Conservation (phyloP, 53 echinoderm and acorn worm genomes). For the Holothuria leucospilota region DNA sequence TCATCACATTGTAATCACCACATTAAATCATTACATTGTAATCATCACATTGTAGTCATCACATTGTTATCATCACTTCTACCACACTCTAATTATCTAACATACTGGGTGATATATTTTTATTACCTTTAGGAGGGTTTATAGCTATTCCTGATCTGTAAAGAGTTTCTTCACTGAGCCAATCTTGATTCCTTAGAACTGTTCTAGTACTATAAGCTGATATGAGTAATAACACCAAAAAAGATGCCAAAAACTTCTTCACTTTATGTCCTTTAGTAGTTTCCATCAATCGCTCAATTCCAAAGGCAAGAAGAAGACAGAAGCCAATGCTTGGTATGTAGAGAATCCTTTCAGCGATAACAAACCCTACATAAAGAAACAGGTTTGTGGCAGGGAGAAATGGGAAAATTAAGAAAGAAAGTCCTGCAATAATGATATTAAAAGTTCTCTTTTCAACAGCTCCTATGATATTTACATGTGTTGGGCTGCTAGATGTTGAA, state of each 20-base stretch:
- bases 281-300: constrained; percentile 50
- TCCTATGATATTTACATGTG: neutral
- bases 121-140: constrained; percentile 95
- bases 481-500: neutral
- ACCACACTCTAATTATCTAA: too few relatives aligned
- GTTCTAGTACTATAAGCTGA: constrained; percentile 73
- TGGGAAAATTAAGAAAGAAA: constrained; percentile 80
- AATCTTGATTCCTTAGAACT: constrained; percentile 83
- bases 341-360: constrained; percentile 93
- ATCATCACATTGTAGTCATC: too few relatives aligned
- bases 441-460: constrained; percentile 56
- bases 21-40: too few relatives aligned
- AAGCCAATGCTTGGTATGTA: constrained; percentile 96
- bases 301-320: constrained; percentile 78
- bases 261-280: neutral
- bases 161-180: constrained; percentile 87
- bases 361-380: constrained; percentile 96
- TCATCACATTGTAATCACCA: too few relatives aligned
- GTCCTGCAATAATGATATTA: constrained; percentile 65
- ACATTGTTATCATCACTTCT: too few relatives aligned
- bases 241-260: neutral
- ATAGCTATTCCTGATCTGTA: constrained; percentile 85
- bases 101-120: neutral
- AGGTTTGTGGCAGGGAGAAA: constrained; percentile 94
- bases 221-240: neutral